These are phyloP conservation scores for Pogona vitticeps DNA, from an alignment of 2,113 vertebrate species.

Conservation along the genomic window DNA sequence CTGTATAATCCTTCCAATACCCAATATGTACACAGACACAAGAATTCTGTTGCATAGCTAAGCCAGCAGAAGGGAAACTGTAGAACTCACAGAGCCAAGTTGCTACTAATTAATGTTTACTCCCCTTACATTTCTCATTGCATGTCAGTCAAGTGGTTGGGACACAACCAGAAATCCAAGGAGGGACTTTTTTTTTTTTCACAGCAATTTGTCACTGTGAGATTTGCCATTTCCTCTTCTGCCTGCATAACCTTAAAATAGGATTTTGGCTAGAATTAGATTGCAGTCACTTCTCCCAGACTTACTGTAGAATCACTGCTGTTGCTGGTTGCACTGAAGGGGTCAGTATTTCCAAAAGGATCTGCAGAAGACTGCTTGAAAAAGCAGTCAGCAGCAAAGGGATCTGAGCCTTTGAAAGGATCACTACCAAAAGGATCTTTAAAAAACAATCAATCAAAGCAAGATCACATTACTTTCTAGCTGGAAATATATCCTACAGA, in stretches of 20 bases:
- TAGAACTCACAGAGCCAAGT: no score
- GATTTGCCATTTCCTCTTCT: no score
- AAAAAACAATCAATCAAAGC: constrained; percentile 15
- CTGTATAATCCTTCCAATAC: not conserved
- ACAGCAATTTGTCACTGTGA: no score
- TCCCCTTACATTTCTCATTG: no score
- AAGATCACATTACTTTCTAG: not conserved
- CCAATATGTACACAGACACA: not conserved
- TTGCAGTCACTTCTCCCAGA: not conserved
- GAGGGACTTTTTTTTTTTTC: no score
- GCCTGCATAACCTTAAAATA: no score
- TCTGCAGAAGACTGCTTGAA: constrained; percentile 84
- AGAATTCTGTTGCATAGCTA: no score
- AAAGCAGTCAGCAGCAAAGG: constrained; percentile 93
- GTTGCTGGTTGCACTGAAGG: constrained; percentile 72
- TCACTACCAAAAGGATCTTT: constrained; percentile 95
- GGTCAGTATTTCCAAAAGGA: constrained; percentile 82
- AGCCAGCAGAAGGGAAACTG: no score
- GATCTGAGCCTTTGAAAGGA: constrained; percentile 96
- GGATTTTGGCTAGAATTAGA: not conserved
- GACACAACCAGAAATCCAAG: no score
- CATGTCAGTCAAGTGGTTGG: no score
- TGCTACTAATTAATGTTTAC: no score
- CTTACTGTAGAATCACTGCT: constrained; percentile 70
- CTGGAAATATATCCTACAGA: not conserved